Evolutionary conservation across 2,113 vertebrate species (phyloP), one percentile per base, ranked within the genome.

Genomic region (Elanoides forficatus): DNA sequence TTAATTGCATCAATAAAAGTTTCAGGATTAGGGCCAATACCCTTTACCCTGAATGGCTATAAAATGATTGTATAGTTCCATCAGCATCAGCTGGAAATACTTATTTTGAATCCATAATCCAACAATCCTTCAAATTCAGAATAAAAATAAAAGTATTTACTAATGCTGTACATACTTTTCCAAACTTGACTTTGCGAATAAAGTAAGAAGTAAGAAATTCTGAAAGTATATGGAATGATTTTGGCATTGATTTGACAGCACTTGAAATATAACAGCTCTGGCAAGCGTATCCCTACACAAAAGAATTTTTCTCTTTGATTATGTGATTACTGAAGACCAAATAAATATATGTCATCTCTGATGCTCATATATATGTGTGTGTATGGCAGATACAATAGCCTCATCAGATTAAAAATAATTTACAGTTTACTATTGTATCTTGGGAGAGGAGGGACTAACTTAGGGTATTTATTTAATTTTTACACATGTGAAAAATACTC

Each of bases 31-130:
- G 60, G 52, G 86, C 63, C 80, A 95, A 95, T 72, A 79, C 40
- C 5, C 25, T 89, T 90, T 79, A 89, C 70, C 38, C 40, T 23
- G 13, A 91, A 79, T 22, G 18, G n/a, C 34, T 62, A 74, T 45
- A 86, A 91, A 95, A 79, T 60, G 19, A 71, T 60, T 67, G 43
- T 43, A 53, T 19, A 81, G 29, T 68, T 90, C 50, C 43, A 93
- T 74, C 55, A 74, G 42, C 29, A 88, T 42, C 68, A 81, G 48
- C 32, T 93, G 75, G 63, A 88, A 94, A 94, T 40, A 94, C 36
- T 81, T 89, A 53, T 38, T 93, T 92, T 59, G 91, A 90, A 73
- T 56, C 43, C 72, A 80, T 71, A 95, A 90, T 88, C 88, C 82
- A 91, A 90, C 29, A 86, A 53, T 65, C 48, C 50, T 84, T 93